Base-by-base conservation (phyloP, 2,113 vertebrate genomes). In the Shinisaurus crocodilurus region DNA sequence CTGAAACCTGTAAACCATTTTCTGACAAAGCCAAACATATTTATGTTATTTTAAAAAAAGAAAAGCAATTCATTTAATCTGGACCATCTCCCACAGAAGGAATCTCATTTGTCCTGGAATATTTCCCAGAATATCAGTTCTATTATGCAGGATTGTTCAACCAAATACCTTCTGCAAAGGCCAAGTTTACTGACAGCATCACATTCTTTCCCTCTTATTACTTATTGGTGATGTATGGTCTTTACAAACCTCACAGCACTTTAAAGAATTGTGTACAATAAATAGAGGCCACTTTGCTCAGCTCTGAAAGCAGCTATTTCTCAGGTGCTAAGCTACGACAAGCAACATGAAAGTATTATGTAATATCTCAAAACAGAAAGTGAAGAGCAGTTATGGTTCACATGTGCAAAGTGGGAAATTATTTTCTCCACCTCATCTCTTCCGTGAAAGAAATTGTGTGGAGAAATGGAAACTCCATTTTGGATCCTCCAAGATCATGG, bases 21-120 rank as follows among this genome's bases (percentile, higher is more conserved):
- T 32, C 3, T 27, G 34, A 69, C 18, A 84, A 54, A 87, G 92
- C 89, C 89, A 91, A 91, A 82, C 10, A 6, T 86, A 5, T 90
- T 94, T 95, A 94, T 92, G 84, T 82, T 67, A 27, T 80, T 80
- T 25, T 54, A 15, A 54, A 70, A 86, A 48, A 74, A 87, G 40
- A 88, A 95, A 94, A 95, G 95, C 93, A 96, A 94, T 96, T 95
- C 91, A 95, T 96, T 96, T 93, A 67, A 93, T 92, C 93, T 96
- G 95, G 95, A 92, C 82, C 0, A 0, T 81, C 89, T 95, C 94
- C 94, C 95, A 96, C 94, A 94, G 95, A 77, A 85, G 45, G 34
- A 95, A 96, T 96, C 87, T 95, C 93, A 95, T 95, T 96, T 96
- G 93, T 96, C 95, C 94, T 95, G 96, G 95, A 96, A 91, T 90